These are phyloP conservation scores for Tanypteryx hageni DNA, from an alignment of 2,888 invertebrate genomes.

Conservation along the genomic window DNA sequence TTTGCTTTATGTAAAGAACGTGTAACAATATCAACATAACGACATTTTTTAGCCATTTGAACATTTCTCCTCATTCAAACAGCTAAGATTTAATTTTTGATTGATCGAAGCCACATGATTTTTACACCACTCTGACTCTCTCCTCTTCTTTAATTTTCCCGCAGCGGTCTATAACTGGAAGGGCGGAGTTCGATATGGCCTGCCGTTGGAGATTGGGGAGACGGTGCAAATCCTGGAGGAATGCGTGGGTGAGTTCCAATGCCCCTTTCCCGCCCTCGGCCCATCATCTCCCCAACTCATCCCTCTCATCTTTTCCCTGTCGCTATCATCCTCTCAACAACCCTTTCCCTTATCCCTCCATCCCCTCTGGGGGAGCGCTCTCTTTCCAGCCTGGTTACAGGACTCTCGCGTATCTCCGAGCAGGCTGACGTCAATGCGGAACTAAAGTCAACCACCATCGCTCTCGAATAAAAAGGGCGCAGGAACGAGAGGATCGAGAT, in stretches of 20 bases:
- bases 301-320: neutral
- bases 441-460: neutral
- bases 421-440: neutral
- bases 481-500: neutral
- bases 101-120: neutral
- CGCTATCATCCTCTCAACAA: neutral
- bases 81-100: neutral
- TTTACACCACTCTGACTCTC: neutral
- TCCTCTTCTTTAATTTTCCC: slow-evolving; percentile 72
- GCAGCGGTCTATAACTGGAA: slow-evolving; percentile 94
- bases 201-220: slow-evolving; percentile 93
- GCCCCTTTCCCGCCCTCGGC: neutral
- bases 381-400: neutral
- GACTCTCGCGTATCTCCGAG: slow-evolving; percentile 10
- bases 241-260: slow-evolving; percentile 81
- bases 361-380: neutral
- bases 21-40: too few relatives aligned
- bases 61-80: neutral
- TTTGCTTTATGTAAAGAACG: too few relatives aligned
- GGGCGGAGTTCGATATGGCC: slow-evolving; percentile 85
- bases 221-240: slow-evolving; percentile 95
- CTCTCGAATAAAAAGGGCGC: neutral
- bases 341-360: neutral
- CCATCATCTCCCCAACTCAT: neutral
- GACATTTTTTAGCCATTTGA: too few relatives aligned